These are phyloP conservation scores for Shinisaurus crocodilurus DNA, from an alignment of 2,113 vertebrate species.

Conservation along the genomic window DNA sequence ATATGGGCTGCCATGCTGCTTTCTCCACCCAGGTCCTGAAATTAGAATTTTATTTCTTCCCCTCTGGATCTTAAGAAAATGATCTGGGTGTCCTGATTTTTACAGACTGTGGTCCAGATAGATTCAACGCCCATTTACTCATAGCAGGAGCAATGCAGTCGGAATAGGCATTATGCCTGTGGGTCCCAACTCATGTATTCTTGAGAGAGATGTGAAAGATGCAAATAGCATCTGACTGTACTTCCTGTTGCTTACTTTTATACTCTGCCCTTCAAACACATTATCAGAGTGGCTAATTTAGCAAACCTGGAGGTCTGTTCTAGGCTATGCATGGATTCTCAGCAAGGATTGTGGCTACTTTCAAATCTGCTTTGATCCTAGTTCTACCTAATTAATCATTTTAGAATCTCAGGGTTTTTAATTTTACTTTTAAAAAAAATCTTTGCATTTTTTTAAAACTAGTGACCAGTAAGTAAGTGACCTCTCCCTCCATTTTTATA, in stretches of 20 bases:
- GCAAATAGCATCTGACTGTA: not conserved
- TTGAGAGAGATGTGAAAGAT: not conserved
- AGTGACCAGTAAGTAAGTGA: not conserved
- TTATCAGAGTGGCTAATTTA: not conserved
- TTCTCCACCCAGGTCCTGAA: not conserved
- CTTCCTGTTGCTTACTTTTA: not conserved
- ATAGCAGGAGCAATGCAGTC: not conserved
- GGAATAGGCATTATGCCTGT: too few relatives aligned
- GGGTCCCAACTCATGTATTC: not conserved
- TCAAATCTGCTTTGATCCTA: not conserved
- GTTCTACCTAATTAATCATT: not conserved
- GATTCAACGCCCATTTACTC: not conserved
- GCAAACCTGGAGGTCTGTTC: not conserved
- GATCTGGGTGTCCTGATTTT: not conserved
- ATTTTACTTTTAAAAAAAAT: not conserved
- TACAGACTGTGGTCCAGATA: not conserved
- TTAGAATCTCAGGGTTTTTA: not conserved
- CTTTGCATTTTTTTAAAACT: not conserved
- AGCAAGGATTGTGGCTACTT: not conserved
- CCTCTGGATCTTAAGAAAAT: not conserved
- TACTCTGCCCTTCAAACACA: not conserved
- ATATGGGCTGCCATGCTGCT: not conserved
- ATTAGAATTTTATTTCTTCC: not conserved
- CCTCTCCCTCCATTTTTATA: conserved; percentile 60
- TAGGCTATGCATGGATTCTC: not conserved